Percentiles rank a stretch among this genome's conserved stretches.
Conservation (phyloP, 2,888 invertebrate genomes). For the Drosophila demipolita region DNA sequence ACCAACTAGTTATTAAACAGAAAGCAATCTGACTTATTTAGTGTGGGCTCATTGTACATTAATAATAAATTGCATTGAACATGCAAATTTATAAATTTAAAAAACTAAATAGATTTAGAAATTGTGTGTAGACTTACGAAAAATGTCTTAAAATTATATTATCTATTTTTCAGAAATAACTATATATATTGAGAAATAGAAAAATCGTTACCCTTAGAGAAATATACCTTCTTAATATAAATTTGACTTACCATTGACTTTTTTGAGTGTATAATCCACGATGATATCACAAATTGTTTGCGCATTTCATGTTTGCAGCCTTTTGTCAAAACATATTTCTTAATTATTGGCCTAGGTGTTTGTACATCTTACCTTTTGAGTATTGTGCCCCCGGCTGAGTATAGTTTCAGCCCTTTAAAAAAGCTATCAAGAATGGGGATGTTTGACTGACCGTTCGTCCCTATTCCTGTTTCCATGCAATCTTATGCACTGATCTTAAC, state of each 20-base stretch:
- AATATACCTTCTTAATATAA: not conserved
- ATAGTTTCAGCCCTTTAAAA: slow-evolving; percentile 5
- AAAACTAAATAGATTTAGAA: not conserved
- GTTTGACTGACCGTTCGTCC: slow-evolving; percentile 19
- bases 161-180: not conserved
- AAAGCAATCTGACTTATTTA: not conserved
- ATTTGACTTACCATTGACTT: not conserved
- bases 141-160: not conserved
- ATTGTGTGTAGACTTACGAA: not conserved
- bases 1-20: not conserved
- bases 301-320: slow-evolving; percentile 45
- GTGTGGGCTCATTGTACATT: no score
- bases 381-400: not conserved
- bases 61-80: not conserved
- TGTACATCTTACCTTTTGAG: not conserved
- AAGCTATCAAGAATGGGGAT: slow-evolving; percentile 3
- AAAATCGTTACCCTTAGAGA: not conserved
- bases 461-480: slow-evolving; percentile 36
- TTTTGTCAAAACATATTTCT: slow-evolving; percentile 7
- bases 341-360: not conserved
- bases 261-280: not conserved
- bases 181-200: not conserved
- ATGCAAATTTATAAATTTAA: not conserved
- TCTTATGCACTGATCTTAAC: slow-evolving; percentile 37
- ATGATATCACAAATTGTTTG: slow-evolving; percentile 16